Conservation (phyloP, 2,113 vertebrate species). For the Synodontis membranacea region DNA sequence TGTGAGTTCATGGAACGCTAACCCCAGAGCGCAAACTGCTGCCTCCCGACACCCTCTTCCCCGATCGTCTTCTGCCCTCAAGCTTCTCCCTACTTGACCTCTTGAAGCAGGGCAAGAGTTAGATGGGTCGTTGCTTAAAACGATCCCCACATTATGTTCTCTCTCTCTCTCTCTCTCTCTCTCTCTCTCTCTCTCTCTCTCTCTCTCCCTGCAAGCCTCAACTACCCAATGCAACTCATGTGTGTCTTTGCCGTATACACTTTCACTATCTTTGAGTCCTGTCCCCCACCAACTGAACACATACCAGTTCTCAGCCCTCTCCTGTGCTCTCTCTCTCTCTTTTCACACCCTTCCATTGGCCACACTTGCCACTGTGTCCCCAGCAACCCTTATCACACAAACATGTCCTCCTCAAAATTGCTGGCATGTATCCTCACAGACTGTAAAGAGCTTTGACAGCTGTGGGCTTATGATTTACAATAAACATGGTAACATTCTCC, state of each 20-base stretch:
- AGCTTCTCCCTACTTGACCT: conserved; percentile 47
- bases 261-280: neutral
- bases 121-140: conserved; percentile 30
- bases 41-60: conserved; percentile 25
- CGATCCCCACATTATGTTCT: neutral
- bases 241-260: neutral
- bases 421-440: conserved; percentile 78
- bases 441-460: conserved; percentile 89
- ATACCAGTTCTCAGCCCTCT: conserved; percentile 6
- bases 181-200: conserved; percentile 9
- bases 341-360: conserved; percentile 48
- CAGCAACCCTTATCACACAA: conserved; percentile 74
- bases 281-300: neutral
- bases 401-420: conserved; percentile 77
- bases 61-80: conserved; percentile 23
- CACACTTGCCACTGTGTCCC: conserved; percentile 72
- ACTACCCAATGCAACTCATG: neutral
- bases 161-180: neutral
- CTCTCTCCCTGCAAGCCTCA: neutral
- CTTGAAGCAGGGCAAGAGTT: conserved; percentile 16
- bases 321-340: neutral
- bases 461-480: conserved; percentile 81
- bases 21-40: conserved; percentile 27
- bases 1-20: conserved; percentile 59
- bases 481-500: conserved; percentile 12